Base-by-base conservation (phyloP, 2,113 vertebrate genomes). In the Lasiurus borealis region DNA sequence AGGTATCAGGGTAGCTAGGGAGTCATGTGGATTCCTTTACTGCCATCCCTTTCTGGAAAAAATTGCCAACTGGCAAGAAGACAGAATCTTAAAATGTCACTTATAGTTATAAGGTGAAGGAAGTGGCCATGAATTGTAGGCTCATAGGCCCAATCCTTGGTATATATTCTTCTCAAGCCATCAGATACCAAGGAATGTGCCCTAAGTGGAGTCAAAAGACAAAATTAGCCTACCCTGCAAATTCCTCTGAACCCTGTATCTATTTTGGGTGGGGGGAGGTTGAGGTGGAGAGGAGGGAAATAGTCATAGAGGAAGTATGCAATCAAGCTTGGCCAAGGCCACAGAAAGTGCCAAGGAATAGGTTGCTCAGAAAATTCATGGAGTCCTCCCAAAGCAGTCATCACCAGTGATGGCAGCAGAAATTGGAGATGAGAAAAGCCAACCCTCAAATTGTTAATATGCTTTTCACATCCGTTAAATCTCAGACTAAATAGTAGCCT, bases 321-420 rank as follows among this genome's bases (percentile, higher is more conserved):
- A 82, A 36, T 85, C 46, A 91, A 76, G 52, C 31, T 93, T 91
- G 46, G 29, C 46, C 84, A 91, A 75, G 71, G 64, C 54, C 54
- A 96, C 21, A 83, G 50, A 90, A 95, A 94, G 34, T 90, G 34
- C 27, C 46, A 93, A 96, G 71, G 83, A 95, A 94, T 87, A 72
- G 87, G 52, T 8, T 92, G 85, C 40, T 44, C 44, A 88, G 57
- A 94, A 94, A 95, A 96, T 91, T 77, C 62, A 81, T 81, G 66
- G 50, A 34, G 64, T 94, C 91, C 83, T 85, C 50, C 57, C 34
- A 94, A 80, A 57, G 57, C 44, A 68, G 44, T 31, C 64, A 90
- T 87, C 48, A 73, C 46, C 57, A 88, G 16, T 76, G 40, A 75
- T 7, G 34, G 29, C 83, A 90, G 93, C 64, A 94, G 50, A 96